Base-by-base conservation (phyloP, 2,888 invertebrate genomes). In the Masnerella sp. region DNA sequence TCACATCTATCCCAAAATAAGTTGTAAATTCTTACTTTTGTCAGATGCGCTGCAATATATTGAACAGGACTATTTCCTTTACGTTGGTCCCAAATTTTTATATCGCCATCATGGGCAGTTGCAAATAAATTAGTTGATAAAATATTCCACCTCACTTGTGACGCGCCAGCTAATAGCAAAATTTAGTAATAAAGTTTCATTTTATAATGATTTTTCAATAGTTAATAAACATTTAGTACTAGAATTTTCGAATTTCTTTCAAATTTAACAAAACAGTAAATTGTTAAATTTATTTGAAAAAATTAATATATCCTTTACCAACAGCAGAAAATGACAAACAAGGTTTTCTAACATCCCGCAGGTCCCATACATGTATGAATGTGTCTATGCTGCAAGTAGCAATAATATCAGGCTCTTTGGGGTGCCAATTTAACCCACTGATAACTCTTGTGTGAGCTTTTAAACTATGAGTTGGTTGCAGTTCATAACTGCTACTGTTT, bases 331-430 rank as follows among this genome's bases (percentile, higher is more conserved):
- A 88, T 3, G 97, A 96, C 42, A 94, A 88, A 9, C 92, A 91
- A 12, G 97, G 97, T 85, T 94, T 93, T 72, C 95, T 91, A 5
- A 94, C 90, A 88, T 97, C 96, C 80, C 97, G 89, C 51, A 96
- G 90, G 85, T 98, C 98, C 98, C 98, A 98, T 62, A 98, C 90
- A 85, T 97, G 94, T 30, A 97, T 96, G 82, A 94, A 97, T 34
- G 96, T 96, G 85, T 98, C 98, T 56, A 96, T 95, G 2, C 97
- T 97, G 83, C 96, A 97, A 40, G 97, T 96, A 5, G 97, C 95
- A 65, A 95, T 85, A 43, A 93, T 87, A 85, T 93, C 92, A 1
- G 93, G 91, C 84, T 95, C 92, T 83, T 91, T 91, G 49, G 91
- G 90, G 83, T 97, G 96, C 94, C 98, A 98, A 88, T 97, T 96